Percentiles rank a stretch among this genome's conserved stretches.
Evolutionary conservation across 2,797 vertebrate species (phyloP).

Genomic region (Garrulus glandarius): DNA sequence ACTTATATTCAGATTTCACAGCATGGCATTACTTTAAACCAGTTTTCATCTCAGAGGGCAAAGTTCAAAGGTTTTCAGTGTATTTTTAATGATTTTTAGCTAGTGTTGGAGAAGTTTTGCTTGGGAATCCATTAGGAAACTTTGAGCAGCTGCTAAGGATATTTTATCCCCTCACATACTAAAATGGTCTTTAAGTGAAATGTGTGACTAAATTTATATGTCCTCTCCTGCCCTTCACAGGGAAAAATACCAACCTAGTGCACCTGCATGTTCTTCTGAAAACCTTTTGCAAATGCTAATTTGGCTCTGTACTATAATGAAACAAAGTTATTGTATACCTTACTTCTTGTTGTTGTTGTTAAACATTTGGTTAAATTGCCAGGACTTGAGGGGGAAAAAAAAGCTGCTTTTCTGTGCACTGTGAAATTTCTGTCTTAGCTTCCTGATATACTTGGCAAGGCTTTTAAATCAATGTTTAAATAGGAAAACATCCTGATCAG

Average conservation of each 20-base stretch:
- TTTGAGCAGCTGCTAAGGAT: conserved; percentile 38
- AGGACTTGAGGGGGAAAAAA: not conserved
- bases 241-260: conserved; percentile 19
- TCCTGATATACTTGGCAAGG: conserved; percentile 58
- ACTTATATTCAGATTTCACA: not conserved
- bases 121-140: conserved; percentile 6
- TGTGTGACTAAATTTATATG: conserved; percentile 38
- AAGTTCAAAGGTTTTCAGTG: not conserved
- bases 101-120: conserved; percentile 14
- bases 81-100: conserved; percentile 1
- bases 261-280: not conserved
- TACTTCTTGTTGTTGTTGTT: conserved; percentile 14
- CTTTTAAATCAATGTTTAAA: conserved; percentile 66
- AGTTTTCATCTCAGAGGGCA: not conserved
- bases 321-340: conserved; percentile 23
- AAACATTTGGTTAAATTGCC: conserved; percentile 50
- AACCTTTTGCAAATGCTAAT: conserved; percentile 18
- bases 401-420: conserved; percentile 53
- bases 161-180: conserved; percentile 33
- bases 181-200: conserved; percentile 44
- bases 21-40: not conserved
- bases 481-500: conserved; percentile 46
- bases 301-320: conserved; percentile 16
- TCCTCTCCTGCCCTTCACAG: conserved; percentile 32
- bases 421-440: conserved; percentile 57